Base-by-base conservation (phyloP, 1,140 invertebrate genomes). In the Solenopsis invicta region DNA sequence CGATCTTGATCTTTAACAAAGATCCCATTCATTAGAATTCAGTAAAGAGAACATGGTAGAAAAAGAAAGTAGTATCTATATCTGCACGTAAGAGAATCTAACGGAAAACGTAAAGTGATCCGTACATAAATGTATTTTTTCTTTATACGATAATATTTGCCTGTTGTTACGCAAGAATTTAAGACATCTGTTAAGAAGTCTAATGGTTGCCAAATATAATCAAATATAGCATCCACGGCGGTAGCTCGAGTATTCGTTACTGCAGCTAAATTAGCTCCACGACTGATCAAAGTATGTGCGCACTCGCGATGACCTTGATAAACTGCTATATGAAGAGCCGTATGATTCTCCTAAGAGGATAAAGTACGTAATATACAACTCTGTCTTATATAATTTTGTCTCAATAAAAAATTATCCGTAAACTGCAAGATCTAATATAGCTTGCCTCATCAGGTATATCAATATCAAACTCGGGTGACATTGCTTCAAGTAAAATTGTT, bases 121-220 rank as follows among this genome's bases (percentile, higher is more conserved):
- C 59, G 87, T 74, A 90, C 88, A 5, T 67, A 41, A 18, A 80
- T 67, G 74, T 89, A 69, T n/a, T n/a, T n/a, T 72, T 82, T 91
- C 16, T 85, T 88, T 10, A 41, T 59, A 18, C 45, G 50, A 59
- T 3, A 74, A 72, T 71, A n/a, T 24, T 24, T 3, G 62, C n/a
- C n/a, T n/a, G n/a, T n/a, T n/a, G n/a, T n/a, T 37, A 90, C 86
- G 3, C 74, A 54, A 12, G 88, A 80, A 37, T 87, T 62, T 41
- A 90, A 54, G 18, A 90, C 80, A 8, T 89, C 52, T 6, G 48
- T 84, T 34, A 89, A 18, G 37, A 89, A 87, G 1, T 16, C 9
- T n/a, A 85, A 29, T 2, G 89, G 89, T 24, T n/a, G 56, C 2
- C 50, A 50, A 10, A 87, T 76, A 34, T 89, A 78, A 50, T 78